Evolutionary conservation across 1,140 invertebrate species (phyloP), one percentile per base, ranked within the genome.

Genomic region (Trichonephila clavipes): DNA sequence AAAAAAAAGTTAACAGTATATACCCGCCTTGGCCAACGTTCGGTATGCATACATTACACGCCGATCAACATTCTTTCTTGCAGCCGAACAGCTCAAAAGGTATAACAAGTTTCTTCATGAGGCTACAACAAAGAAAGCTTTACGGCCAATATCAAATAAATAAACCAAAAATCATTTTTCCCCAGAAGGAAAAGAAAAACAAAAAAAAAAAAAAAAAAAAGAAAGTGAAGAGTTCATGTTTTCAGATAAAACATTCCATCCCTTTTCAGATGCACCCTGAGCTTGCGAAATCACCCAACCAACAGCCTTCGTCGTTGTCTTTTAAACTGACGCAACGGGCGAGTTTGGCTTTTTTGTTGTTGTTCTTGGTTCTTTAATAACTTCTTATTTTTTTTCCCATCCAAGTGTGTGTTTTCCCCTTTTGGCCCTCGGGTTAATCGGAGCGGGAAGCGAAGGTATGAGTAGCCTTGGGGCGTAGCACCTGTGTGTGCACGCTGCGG

Each of bases 381-480:
- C 34, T 77, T 77, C 28, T n/a, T 28, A 28, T 28, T 18, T 77
- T 77, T 19, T 72, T 77, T 34, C 19, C 18, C 7, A 18, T 72
- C 24, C 16, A 4, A 19, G 62, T 64, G 62, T 40, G 72, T 77
- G 72, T 77, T 77, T 77, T 40, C 72, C 72, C 72, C 72, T 77
- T 77, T 77, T 40, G 72, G 72, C 72, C 72, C 72, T 40, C 34
- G 72, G 72, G 72, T 77, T 77, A 77, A 77, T 77, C 72, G 28
- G 34, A 77, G 72, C 72, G 72, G 72, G 72, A 77, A 77, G 72
- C 28, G 72, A 77, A 77, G 72, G 72, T 77, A 77, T 77, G 72
- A 40, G 34, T 28, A 77, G 72, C 72, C 72, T 77, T 77, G 28
- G 72, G 72, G 72, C 72, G 72, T 77, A 77, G 72, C 72, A 77